Conservation (phyloP, 2,888 invertebrate genomes). For the Sphaerophoria taeniata region DNA sequence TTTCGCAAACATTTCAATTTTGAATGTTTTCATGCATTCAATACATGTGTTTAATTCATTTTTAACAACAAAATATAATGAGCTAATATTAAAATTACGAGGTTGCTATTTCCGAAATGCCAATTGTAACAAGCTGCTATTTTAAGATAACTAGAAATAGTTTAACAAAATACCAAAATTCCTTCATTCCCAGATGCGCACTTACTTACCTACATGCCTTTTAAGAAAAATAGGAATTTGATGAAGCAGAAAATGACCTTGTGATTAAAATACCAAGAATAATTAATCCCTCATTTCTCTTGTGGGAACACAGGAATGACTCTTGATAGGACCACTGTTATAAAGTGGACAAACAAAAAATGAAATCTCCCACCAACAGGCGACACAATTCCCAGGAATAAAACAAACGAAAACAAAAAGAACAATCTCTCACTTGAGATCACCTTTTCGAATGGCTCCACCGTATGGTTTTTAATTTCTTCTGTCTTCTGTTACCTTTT, state of each 20-base stretch:
- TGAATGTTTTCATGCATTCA: too few relatives aligned
- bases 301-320: constrained; percentile 60
- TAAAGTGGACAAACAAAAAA: constrained; percentile 12
- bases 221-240: neutral
- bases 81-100: too few relatives aligned
- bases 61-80: too few relatives aligned
- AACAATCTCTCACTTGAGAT: constrained; percentile 63
- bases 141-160: neutral
- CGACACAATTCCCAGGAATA: constrained; percentile 72
- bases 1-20: too few relatives aligned
- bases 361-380: constrained; percentile 69
- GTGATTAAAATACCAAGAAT: constrained; percentile 58
- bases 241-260: constrained; percentile 59
- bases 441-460: constrained; percentile 68
- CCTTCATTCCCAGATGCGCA: neutral
- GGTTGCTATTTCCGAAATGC: too few relatives aligned
- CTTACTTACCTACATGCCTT: too few relatives aligned
- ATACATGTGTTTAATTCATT: too few relatives aligned
- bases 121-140: too few relatives aligned
- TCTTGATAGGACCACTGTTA: constrained; percentile 9
- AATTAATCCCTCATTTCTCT: constrained; percentile 45
- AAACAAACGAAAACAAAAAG: constrained; percentile 27
- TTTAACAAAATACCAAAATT: neutral
- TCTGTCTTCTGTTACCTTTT: constrained; percentile 38
- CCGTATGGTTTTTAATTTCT: constrained; percentile 55